These are phyloP conservation scores for Manis pentadactyla DNA, from an alignment of 2,797 vertebrate species.

Conservation along the genomic window DNA sequence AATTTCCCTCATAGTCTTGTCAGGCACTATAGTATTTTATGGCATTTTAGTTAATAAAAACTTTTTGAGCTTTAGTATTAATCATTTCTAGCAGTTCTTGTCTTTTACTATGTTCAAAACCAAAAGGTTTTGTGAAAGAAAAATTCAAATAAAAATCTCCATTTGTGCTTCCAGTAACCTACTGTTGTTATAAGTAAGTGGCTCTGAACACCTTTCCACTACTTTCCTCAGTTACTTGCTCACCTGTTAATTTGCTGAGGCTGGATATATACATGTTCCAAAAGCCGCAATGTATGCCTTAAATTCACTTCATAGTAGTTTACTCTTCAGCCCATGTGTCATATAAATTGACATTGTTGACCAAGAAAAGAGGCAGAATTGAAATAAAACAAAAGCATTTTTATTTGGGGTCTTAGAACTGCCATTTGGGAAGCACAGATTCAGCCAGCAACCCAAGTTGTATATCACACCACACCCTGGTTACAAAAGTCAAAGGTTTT, in stretches of 20 bases:
- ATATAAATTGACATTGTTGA: background rate
- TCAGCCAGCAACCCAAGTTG: no score
- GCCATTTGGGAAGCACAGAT: no score
- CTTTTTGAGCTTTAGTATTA: background rate
- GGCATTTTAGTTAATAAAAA: background rate
- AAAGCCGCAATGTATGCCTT: background rate
- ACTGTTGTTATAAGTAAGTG: background rate
- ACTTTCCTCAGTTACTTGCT: background rate
- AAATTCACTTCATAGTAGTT: background rate
- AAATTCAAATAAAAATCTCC: background rate
- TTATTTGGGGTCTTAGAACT: no score
- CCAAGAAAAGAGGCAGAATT: no score
- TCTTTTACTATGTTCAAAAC: constrained; percentile 1
- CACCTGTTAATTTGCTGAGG: background rate
- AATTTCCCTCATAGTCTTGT: background rate
- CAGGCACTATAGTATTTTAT: background rate
- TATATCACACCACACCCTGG: no score
- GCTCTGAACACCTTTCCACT: background rate
- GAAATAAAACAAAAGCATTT: no score
- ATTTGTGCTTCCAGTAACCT: background rate
- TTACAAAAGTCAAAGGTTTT: no score
- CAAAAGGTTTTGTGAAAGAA: background rate
- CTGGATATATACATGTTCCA: background rate
- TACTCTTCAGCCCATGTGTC: background rate
- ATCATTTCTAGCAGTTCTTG: background rate